Conservation (phyloP, 2,113 vertebrate genomes). For the Siniperca knerii region DNA sequence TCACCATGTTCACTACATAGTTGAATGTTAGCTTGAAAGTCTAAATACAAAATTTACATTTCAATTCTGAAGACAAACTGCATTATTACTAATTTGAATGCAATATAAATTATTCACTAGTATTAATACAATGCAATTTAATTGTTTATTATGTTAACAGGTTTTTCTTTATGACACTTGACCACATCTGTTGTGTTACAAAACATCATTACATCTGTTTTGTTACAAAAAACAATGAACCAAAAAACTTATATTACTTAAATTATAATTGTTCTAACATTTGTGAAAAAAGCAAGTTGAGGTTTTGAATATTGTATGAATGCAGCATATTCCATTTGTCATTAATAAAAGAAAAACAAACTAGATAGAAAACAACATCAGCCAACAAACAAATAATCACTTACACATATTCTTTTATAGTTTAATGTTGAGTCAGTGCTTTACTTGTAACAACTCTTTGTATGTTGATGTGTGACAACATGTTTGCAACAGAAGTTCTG, state of each 20-base stretch:
- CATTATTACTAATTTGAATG: background rate
- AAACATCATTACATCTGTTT: too few relatives aligned
- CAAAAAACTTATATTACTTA: background rate
- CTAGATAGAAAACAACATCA: background rate
- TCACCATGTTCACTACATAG: background rate
- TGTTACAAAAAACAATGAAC: background rate
- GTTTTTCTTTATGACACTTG: background rate
- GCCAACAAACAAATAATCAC: background rate
- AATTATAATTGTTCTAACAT: background rate
- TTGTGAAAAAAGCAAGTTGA: background rate
- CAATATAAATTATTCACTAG: background rate
- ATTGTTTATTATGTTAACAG: background rate
- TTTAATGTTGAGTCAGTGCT: background rate
- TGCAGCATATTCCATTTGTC: background rate
- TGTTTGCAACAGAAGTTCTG: background rate
- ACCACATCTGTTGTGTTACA: background rate
- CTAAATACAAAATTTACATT: background rate
- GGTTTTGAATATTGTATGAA: constrained; percentile 16
- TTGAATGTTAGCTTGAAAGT: background rate
- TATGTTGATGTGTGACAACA: background rate
- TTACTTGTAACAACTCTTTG: background rate
- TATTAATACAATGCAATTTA: background rate
- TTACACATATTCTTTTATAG: background rate
- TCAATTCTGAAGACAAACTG: background rate
- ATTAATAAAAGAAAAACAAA: background rate